These are phyloP conservation scores for Cerceris rybyensis DNA, from an alignment of 2,888 invertebrate species.

Conservation along the genomic window DNA sequence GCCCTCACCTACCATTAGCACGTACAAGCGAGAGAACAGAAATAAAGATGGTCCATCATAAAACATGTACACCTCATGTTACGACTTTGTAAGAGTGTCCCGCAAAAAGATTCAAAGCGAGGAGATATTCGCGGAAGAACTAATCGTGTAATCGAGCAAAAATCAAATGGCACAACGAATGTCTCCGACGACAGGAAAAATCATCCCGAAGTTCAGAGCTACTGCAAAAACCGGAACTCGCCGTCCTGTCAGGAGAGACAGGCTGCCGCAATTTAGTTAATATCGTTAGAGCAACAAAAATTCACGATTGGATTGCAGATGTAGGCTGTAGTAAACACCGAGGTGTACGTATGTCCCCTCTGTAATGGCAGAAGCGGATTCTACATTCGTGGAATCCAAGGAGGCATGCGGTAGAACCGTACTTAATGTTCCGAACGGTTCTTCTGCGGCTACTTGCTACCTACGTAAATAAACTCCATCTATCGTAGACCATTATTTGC, in stretches of 20 bases:
- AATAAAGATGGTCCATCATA: too few relatives aligned
- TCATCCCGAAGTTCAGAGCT: constrained; percentile 12
- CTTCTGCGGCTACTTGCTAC: constrained; percentile 52
- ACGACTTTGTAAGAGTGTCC: not conserved
- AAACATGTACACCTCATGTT: not conserved
- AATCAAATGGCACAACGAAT: constrained; percentile 5
- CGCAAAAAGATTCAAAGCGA: not conserved
- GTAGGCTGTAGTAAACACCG: constrained; percentile 1
- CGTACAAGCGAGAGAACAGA: too few relatives aligned
- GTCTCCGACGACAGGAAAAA: constrained; percentile 7
- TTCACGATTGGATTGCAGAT: constrained; percentile 56
- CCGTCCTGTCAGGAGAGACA: constrained; percentile 14
- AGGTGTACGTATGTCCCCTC: constrained; percentile 19
- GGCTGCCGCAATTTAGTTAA: constrained; percentile 55
- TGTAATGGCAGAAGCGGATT: constrained; percentile 62
- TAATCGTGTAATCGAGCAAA: constrained; percentile 34
- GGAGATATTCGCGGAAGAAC: constrained; percentile 3
- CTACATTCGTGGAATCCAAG: constrained; percentile 66
- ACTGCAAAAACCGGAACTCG: constrained; percentile 21
- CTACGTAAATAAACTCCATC: constrained; percentile 31
- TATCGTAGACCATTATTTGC: constrained; percentile 8
- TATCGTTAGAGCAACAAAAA: constrained; percentile 64
- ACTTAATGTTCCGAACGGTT: constrained; percentile 69
- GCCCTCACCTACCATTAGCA: too few relatives aligned
- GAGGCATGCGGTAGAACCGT: constrained; percentile 68